A percentile compares a stretch with the other conserved stretches of the same genome.
phyloP scores from a whole-genome alignment of 2,797 vertebrate genomes.

The Cacajao melanocephalus region DNA sequence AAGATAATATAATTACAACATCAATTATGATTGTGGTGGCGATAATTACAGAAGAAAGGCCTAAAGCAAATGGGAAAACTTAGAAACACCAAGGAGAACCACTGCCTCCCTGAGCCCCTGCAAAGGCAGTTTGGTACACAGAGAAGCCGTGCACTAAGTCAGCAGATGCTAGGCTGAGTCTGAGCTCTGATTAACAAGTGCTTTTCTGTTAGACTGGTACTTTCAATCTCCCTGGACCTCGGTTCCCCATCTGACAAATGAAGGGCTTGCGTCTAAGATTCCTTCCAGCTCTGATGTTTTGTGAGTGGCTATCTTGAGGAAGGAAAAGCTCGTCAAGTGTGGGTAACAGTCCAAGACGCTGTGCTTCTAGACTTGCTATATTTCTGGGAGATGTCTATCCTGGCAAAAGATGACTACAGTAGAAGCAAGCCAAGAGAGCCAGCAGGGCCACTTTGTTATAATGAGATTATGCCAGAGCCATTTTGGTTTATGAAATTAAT shows the following conservation, averaged over 20 bases:
- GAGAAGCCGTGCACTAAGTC: rapidly evolving
- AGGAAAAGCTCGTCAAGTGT: background rate
- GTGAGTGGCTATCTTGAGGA: background rate
- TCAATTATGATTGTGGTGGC: conserved; percentile 40
- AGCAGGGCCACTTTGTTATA: conserved; percentile 61
- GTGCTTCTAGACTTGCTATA: conserved; percentile 4
- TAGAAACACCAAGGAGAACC: background rate
- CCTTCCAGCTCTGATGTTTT: background rate
- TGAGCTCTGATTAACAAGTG: background rate
- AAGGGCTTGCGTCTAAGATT: background rate
- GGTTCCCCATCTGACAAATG: background rate
- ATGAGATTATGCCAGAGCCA: conserved; percentile 66
- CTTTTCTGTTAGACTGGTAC: background rate
- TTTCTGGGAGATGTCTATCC: conserved; percentile 48
- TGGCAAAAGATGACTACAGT: conserved; percentile 28
- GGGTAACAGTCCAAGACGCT: background rate
- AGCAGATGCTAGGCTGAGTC: background rate
- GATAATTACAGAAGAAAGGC: conserved; percentile 33
- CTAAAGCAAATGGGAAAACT: background rate
- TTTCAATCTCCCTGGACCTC: background rate
- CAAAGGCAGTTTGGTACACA: rapidly evolving
- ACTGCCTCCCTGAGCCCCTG: background rate
- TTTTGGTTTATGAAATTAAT: conserved; percentile 71
- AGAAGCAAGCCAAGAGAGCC: conserved; percentile 35
- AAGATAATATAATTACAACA: conserved; percentile 52